Conservation (phyloP, 1,140 invertebrate species). For the Penaeus vannamei region DNA sequence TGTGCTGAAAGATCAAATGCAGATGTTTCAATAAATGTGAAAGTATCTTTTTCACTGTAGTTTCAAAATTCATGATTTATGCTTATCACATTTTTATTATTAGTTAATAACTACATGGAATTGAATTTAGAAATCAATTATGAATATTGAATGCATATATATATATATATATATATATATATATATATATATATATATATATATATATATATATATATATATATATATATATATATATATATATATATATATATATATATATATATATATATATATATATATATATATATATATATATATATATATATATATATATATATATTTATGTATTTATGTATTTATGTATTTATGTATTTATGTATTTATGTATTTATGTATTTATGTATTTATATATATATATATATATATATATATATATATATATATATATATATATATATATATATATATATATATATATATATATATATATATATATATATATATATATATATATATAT, state of each 20-base stretch:
- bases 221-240: slow-evolving; percentile 23
- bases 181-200: slow-evolving; percentile 14
- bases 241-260: slow-evolving; percentile 29
- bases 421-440: too few relatives aligned
- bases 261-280: slow-evolving; percentile 32
- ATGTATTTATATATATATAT: neutral
- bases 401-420: too few relatives aligned
- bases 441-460: too few relatives aligned
- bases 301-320: too few relatives aligned
- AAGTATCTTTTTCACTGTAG: neutral
- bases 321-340: slow-evolving; percentile 22
- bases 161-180: slow-evolving; percentile 1
- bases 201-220: slow-evolving; percentile 34
- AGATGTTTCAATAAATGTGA: too few relatives aligned
- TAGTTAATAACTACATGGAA: too few relatives aligned
- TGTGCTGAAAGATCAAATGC: too few relatives aligned
- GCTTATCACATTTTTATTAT: neutral
- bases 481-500: neutral
- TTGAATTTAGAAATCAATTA: neutral
- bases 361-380: slow-evolving; percentile 7
- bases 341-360: slow-evolving; percentile 31
- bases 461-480: neutral
- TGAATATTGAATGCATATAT: neutral
- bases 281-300: neutral
- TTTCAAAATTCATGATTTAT: neutral